A percentile compares a stretch with the other conserved stretches of the same genome.
phyloP scores from a whole-genome alignment of 2,888 invertebrate species.

The Biston stratarius region DNA sequence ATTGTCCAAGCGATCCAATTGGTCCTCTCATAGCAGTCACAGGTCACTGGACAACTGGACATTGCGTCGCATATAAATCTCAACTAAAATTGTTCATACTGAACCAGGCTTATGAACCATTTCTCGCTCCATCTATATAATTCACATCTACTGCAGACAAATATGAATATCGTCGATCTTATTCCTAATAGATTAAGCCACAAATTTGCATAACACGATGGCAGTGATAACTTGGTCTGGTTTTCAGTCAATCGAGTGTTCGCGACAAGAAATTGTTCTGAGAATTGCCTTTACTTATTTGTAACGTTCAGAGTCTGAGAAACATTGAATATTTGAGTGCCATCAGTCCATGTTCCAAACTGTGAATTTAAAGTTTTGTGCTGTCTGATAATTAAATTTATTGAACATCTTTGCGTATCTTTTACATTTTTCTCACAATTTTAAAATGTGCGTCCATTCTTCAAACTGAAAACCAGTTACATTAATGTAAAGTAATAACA shows the following conservation, averaged over 20 bases:
- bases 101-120: constrained; percentile 59
- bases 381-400: constrained; percentile 37
- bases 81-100: constrained; percentile 68
- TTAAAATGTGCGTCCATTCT: constrained; percentile 8
- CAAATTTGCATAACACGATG: constrained; percentile 56
- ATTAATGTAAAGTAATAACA: not conserved
- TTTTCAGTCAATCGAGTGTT: constrained; percentile 63
- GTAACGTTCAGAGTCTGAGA: constrained; percentile 64
- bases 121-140: constrained; percentile 72
- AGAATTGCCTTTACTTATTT: constrained; percentile 68
- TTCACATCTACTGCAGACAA: constrained; percentile 52
- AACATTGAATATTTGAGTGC: constrained; percentile 70
- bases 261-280: constrained; percentile 71
- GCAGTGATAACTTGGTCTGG: constrained; percentile 54
- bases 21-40: constrained; percentile 42
- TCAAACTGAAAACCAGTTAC: constrained; percentile 17
- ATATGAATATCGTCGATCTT: constrained; percentile 54
- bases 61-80: constrained; percentile 75
- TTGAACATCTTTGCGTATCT: constrained; percentile 21
- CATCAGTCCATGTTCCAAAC: constrained; percentile 46
- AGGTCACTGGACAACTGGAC: constrained; percentile 57
- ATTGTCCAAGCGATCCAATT: constrained; percentile 68
- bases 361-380: constrained; percentile 34
- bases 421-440: constrained; percentile 28
- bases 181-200: constrained; percentile 53